phyloP scores from a whole-genome alignment of 1,140 invertebrate genomes.

The Pentalonia nigronervosa region DNA sequence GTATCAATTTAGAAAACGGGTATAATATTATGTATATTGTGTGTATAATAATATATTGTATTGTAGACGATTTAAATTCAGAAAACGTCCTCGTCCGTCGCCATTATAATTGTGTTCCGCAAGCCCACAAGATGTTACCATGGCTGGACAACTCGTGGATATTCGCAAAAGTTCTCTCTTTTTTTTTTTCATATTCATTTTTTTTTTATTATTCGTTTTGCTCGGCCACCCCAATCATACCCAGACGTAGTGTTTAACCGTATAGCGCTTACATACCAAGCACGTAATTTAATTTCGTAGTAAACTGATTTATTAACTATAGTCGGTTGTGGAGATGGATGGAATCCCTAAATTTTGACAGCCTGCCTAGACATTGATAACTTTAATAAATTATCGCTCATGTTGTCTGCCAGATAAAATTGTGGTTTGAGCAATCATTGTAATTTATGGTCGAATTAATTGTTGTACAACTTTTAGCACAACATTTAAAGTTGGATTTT shows the following conservation, averaged over 20 bases:
- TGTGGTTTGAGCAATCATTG: background rate
- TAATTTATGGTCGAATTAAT: conserved; percentile 19
- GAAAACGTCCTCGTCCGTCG: background rate
- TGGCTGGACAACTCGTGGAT: background rate
- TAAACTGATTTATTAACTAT: conserved; percentile 39
- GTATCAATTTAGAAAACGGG: conserved; percentile 12
- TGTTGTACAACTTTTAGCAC: background rate
- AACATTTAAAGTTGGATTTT: no score
- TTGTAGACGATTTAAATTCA: conserved; percentile 39
- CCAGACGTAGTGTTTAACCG: background rate
- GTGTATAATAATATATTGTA: background rate
- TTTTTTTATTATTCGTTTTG: background rate
- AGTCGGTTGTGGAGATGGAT: background rate
- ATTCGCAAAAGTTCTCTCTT: background rate
- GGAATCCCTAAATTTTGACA: conserved; percentile 38
- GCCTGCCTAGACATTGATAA: conserved; percentile 19
- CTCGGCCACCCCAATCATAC: background rate
- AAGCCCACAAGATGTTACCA: background rate
- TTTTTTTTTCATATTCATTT: conserved; percentile 32
- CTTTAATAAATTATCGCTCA: conserved; percentile 30
- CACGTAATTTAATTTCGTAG: conserved; percentile 31
- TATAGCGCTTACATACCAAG: conserved; percentile 26
- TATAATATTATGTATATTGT: background rate
- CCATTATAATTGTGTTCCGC: conserved; percentile 30
- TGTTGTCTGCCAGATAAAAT: background rate